Conservation (phyloP, 92 coral and sea anemone species). For the Porites cylindrica region DNA sequence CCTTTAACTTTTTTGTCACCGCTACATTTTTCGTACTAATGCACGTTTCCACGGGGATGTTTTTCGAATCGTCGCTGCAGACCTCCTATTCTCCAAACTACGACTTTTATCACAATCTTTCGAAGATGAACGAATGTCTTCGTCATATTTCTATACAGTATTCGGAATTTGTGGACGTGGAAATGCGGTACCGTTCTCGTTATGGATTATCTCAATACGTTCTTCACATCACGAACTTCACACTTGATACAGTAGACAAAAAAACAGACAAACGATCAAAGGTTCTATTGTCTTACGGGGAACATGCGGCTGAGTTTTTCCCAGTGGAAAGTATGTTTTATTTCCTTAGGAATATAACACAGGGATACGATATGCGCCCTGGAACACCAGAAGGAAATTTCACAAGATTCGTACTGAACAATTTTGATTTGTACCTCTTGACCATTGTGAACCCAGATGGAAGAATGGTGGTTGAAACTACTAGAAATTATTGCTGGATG, state of each 20-base stretch:
- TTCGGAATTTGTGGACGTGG: constrained; percentile 73
- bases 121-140: constrained; percentile 79
- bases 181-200: constrained; percentile 85
- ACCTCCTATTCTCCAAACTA: constrained; percentile 69
- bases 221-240: constrained; percentile 72
- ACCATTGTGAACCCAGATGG: constrained; percentile 88
- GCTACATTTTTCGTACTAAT: constrained; percentile 49
- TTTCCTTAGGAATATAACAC: constrained; percentile 73
- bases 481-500: constrained; percentile 79
- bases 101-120: constrained; percentile 76
- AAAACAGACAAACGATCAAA: constrained; percentile 52
- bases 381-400: constrained; percentile 56
- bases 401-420: constrained; percentile 69
- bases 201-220: constrained; percentile 82
- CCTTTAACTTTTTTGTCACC: neutral
- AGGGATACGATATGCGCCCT: constrained; percentile 52
- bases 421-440: constrained; percentile 74
- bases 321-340: constrained; percentile 87
- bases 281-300: constrained; percentile 79
- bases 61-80: constrained; percentile 64
- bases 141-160: constrained; percentile 70
- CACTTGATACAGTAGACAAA: constrained; percentile 17
- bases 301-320: constrained; percentile 86
- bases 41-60: constrained; percentile 72
- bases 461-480: constrained; percentile 70